Conservation (phyloP, 2,888 invertebrate genomes). For the Drosophila greeni region DNA sequence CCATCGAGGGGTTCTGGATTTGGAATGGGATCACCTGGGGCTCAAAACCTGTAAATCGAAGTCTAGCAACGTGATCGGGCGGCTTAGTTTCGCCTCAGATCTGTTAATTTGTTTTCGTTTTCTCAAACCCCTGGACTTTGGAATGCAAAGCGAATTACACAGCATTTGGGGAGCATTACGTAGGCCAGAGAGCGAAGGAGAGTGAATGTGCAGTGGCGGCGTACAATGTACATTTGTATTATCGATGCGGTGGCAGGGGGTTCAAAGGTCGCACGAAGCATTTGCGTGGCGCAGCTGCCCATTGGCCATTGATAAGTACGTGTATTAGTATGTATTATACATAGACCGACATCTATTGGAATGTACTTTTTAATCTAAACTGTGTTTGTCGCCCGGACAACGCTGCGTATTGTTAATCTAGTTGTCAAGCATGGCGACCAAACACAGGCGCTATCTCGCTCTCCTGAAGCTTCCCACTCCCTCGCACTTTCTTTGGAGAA, state of each 20-base stretch:
- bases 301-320: slow-evolving; percentile 37
- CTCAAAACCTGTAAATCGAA: background rate
- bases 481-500: background rate
- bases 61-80: background rate
- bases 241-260: slow-evolving; percentile 37
- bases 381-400: slow-evolving; percentile 29
- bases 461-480: background rate
- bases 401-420: slow-evolving; percentile 55
- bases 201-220: slow-evolving; percentile 21
- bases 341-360: slow-evolving; percentile 5
- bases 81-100: slow-evolving; percentile 11
- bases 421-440: slow-evolving; percentile 56
- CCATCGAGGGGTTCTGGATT: background rate
- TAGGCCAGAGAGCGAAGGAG: slow-evolving; percentile 4
- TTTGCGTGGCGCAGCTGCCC: slow-evolving; percentile 33
- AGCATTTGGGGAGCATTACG: slow-evolving; percentile 28
- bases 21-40: background rate
- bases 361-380: slow-evolving; percentile 45
- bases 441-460: slow-evolving; percentile 19
- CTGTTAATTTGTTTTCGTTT: slow-evolving; percentile 28
- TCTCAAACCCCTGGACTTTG: slow-evolving; percentile 40
- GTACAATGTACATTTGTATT: slow-evolving; percentile 13
- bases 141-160: slow-evolving; percentile 31
- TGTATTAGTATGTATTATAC: background rate
- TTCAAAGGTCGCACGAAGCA: slow-evolving; percentile 46